phyloP scores from a whole-genome alignment of 2,888 invertebrate species.

The Sarcophaga subvicina region DNA sequence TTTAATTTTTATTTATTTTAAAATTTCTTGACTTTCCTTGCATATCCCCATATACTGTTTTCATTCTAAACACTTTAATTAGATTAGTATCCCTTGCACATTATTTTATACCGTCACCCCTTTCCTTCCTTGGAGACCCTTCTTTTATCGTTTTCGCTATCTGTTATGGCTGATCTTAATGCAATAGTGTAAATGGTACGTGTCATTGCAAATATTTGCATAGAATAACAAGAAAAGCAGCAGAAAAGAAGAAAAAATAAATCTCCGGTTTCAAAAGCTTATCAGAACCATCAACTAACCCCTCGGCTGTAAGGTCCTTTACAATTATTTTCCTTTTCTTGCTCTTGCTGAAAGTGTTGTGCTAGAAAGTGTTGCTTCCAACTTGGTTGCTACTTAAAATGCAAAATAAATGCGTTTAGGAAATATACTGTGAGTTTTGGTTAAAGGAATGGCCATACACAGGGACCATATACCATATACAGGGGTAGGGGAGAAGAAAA shows the following conservation, averaged over 20 bases:
- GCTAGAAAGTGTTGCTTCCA: slow-evolving; percentile 37
- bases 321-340: neutral
- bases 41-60: neutral
- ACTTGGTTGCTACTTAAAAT: slow-evolving; percentile 61
- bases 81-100: slow-evolving; percentile 53
- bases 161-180: slow-evolving; percentile 63
- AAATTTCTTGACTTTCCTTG: neutral
- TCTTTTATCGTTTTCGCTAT: slow-evolving; percentile 21
- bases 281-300: slow-evolving; percentile 42
- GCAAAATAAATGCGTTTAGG: slow-evolving; percentile 73
- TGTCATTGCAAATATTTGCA: slow-evolving; percentile 69
- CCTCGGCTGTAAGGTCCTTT: neutral
- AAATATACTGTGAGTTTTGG: slow-evolving; percentile 75
- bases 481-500: neutral
- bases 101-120: slow-evolving; percentile 20
- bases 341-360: too few species aligned
- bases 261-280: slow-evolving; percentile 63
- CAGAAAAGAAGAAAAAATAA: slow-evolving; percentile 39
- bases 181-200: slow-evolving; percentile 66
- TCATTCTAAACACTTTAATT: slow-evolving; percentile 47
- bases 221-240: slow-evolving; percentile 63
- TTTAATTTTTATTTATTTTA: neutral
- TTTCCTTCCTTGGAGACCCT: neutral
- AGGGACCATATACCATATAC: too few species aligned
- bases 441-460: neutral